These are phyloP conservation scores for Mesocentrotus franciscanus DNA, from an alignment of 53 echinoderm and acorn worm genomes.

Conservation along the genomic window DNA sequence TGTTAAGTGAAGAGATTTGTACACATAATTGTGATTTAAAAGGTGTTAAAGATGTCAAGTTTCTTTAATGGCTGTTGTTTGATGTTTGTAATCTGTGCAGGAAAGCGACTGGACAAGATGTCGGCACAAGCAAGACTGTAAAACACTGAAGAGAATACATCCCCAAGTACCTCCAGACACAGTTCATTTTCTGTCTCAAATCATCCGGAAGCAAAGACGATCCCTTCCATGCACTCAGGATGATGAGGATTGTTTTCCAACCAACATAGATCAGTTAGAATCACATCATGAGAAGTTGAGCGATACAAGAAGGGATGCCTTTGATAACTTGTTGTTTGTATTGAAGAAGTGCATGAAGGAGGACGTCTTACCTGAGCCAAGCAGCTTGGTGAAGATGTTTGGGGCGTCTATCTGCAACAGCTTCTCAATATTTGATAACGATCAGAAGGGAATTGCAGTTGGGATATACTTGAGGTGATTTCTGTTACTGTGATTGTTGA, in stretches of 20 bases:
- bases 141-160: conserved; percentile 24
- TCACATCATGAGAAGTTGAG: conserved; percentile 39
- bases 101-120: conserved; percentile 24
- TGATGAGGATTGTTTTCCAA: conserved; percentile 25
- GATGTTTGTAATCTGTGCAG: conserved; percentile 8
- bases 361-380: conserved; percentile 1
- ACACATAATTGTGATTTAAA: no score
- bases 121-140: conserved; percentile 68
- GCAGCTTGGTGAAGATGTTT: conserved; percentile 59
- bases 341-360: conserved; percentile 28
- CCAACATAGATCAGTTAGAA: conserved; percentile 17
- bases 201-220: conserved; percentile 18
- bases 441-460: conserved; percentile 65
- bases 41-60: no score
- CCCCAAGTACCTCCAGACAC: conserved; percentile 50
- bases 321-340: conserved; percentile 50
- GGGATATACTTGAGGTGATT: conserved; percentile 66
- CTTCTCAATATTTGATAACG: conserved; percentile 66
- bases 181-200: conserved; percentile 41
- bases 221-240: not conserved
- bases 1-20: no score
- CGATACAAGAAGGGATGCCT: conserved; percentile 29
- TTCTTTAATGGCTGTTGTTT: not conserved
- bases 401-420: conserved; percentile 60
- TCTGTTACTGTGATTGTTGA: not conserved